These are phyloP conservation scores for Leptinotarsa juncta DNA, from an alignment of 2,888 invertebrate genomes.

Conservation along the genomic window DNA sequence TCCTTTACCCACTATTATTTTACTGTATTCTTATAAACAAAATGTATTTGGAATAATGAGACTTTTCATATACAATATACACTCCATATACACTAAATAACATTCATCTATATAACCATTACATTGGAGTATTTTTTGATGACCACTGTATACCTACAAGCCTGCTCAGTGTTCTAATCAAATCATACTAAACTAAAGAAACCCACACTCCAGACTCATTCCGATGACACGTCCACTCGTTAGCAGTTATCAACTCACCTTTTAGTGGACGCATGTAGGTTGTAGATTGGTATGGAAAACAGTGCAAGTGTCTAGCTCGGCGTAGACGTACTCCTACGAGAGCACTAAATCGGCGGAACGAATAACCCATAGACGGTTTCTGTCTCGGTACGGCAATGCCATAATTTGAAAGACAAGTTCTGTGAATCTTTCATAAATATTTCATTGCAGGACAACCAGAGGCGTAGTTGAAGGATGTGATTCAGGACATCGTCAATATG, in stretches of 20 bases:
- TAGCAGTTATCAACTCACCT: conserved; percentile 14
- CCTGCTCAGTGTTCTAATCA: not conserved
- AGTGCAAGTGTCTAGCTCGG: conserved; percentile 26
- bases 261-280: conserved; percentile 21
- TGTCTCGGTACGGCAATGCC: conserved; percentile 20
- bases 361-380: conserved; percentile 21
- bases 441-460: conserved; percentile 2
- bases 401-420: conserved; percentile 13
- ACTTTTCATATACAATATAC: too few species aligned
- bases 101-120: too few species aligned
- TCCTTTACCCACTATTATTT: too few species aligned
- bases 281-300: conserved; percentile 26
- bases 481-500: too few species aligned
- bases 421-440: conserved; percentile 28
- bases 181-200: not conserved
- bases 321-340: conserved; percentile 31
- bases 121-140: not conserved
- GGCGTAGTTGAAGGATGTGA: not conserved
- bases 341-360: conserved; percentile 25
- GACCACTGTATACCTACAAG: not conserved
- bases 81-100: too few species aligned
- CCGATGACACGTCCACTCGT: conserved; percentile 13
- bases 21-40: too few species aligned
- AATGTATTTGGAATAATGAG: too few species aligned
- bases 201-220: conserved; percentile 8